Conservation (phyloP, 2,113 vertebrate species). For the Nymphicus hollandicus region DNA sequence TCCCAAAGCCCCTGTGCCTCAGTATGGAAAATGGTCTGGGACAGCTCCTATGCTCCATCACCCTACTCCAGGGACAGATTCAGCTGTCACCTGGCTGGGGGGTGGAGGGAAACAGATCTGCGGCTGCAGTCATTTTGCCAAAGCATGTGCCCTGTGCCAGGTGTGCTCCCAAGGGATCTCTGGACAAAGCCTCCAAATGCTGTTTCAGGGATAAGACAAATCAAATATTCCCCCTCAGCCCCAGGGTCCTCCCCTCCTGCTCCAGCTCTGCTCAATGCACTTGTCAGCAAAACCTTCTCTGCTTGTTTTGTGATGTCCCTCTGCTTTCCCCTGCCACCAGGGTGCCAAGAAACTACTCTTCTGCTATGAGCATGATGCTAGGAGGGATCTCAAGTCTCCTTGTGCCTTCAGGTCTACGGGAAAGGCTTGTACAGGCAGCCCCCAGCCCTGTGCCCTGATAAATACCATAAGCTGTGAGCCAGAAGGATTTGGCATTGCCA, state of each 20-base stretch:
- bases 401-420: fast-evolving
- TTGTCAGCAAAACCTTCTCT: neutral
- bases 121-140: neutral
- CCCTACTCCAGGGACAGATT: neutral
- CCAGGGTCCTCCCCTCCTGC: neutral
- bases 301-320: neutral
- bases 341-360: neutral
- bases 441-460: neutral
- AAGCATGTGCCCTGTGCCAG: neutral
- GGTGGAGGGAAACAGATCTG: neutral
- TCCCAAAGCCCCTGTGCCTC: neutral
- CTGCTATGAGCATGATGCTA: neutral
- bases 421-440: neutral
- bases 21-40: neutral
- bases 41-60: neutral
- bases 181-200: neutral
- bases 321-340: neutral
- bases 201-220: neutral
- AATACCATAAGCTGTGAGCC: neutral
- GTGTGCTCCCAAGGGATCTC: neutral
- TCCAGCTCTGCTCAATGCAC: neutral
- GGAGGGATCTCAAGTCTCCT: neutral
- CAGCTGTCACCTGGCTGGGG: neutral
- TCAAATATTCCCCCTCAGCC: neutral
- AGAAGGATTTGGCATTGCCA: neutral